A percentile compares a stretch with the other conserved stretches of the same genome.
phyloP scores from a whole-genome alignment of 64 coral and sea anemone genomes.

The Stichodactyla mertensii region DNA sequence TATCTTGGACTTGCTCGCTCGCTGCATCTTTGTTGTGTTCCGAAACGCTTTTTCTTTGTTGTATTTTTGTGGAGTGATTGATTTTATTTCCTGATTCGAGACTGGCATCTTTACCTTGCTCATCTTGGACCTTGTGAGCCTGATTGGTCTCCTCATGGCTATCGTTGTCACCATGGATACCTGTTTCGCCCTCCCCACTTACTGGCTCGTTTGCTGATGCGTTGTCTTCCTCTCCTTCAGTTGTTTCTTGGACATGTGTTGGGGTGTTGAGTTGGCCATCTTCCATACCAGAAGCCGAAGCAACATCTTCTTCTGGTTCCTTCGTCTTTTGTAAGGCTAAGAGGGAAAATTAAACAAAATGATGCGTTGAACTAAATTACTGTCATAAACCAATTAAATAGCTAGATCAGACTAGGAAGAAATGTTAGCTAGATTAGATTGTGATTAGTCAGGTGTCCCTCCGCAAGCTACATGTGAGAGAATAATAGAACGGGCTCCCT shows the following conservation, averaged over 20 bases:
- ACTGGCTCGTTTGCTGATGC: background rate
- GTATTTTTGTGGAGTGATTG: background rate
- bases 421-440: no score
- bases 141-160: background rate
- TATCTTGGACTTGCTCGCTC: background rate
- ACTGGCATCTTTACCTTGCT: background rate
- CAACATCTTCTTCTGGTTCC: background rate
- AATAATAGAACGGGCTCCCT: no score
- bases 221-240: background rate
- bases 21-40: background rate
- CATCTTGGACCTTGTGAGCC: background rate
- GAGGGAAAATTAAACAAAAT: no score
- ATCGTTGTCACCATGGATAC: background rate
- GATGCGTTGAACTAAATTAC: no score
- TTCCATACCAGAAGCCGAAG: background rate
- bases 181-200: background rate
- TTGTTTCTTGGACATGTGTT: background rate
- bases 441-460: no score
- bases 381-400: no score
- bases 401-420: no score
- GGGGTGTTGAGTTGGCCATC: background rate
- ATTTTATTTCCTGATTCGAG: background rate
- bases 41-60: background rate
- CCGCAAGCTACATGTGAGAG: no score
- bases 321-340: background rate